Evolutionary conservation across 2,113 vertebrate species (phyloP), one percentile per base, ranked within the genome.

Genomic region (Corythornis madagascariensis): DNA sequence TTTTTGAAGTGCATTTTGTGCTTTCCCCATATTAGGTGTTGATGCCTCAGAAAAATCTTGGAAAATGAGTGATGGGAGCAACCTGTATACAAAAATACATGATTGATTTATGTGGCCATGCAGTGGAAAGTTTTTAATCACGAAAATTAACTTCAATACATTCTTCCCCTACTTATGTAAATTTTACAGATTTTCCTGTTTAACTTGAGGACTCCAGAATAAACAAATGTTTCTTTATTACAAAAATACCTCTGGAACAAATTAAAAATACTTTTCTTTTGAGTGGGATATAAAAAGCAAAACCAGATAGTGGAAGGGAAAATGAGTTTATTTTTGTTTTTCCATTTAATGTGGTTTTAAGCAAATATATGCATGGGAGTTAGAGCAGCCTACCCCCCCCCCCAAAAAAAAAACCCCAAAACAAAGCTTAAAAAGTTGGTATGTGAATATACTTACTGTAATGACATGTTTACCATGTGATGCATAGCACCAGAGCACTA

Each of bases 21-120:
- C 40, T 89, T 91, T 40, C 63, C 9, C 0, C 4, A 1, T 6
- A 13, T n/a, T n/a, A n/a, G 16, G 29, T n/a, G 7, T 33, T 60
- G 38, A 65, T 86, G 86, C 18, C 24, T 82, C 13, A 26, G 31
- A 65, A 48, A 33, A 18, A 20, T 50, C 9, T 77, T 20, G 24
- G 19, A 66, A 82, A 85, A 61, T 0, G 2, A 88, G 25, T 5
- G 3, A 31, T 14, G 5, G 57, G 22, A 65, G 13, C 8, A 92
- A 12, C 45, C 3, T 10, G 52, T 43, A 10, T 18, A 8, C 0
- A 1, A 11, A 88, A 29, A 10, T 29, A 28, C 2, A 0, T 7
- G 8, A 11, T 14, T 52, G 31, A 18, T 79, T 75, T 82, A 9
- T 28, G 26, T 40, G 76, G 42, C 45, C 38, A 53, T 6, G 20